Conservation (phyloP, 2,888 invertebrate genomes). For the Apodemia hepburni region DNA sequence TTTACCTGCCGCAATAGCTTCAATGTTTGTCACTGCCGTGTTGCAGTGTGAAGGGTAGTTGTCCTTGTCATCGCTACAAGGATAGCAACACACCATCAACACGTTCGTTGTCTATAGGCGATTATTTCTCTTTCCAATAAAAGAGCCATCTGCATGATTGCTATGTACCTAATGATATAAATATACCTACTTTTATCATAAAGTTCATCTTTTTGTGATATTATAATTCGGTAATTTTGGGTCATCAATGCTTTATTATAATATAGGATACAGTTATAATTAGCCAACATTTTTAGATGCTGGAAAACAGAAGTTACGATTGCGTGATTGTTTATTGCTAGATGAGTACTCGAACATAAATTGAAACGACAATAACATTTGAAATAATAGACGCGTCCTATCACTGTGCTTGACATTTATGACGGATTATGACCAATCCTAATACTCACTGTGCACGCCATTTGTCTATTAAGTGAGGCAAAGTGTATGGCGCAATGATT, state of each 20-base stretch:
- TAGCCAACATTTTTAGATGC: conserved; percentile 24
- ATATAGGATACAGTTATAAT: conserved; percentile 9
- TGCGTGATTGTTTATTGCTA: conserved; percentile 60
- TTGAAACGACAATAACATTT: conserved; percentile 61
- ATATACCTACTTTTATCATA: too few relatives aligned
- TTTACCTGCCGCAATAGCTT: too few relatives aligned
- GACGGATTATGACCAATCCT: conserved; percentile 70
- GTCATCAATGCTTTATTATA: neutral
- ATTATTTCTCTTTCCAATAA: too few relatives aligned
- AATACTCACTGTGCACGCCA: conserved; percentile 68
- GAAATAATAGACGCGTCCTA: conserved; percentile 58
- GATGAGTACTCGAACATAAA: conserved; percentile 56
- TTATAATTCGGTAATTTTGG: neutral
- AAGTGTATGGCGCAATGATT: conserved; percentile 56
- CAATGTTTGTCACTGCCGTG: too few relatives aligned
- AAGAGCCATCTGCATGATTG: too few relatives aligned
- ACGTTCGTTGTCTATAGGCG: too few relatives aligned
- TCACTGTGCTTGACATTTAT: conserved; percentile 69
- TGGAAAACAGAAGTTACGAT: conserved; percentile 46
- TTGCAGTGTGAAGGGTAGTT: too few relatives aligned
- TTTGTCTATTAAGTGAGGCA: conserved; percentile 69
- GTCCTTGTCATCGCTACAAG: too few relatives aligned
- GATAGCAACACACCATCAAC: too few relatives aligned
- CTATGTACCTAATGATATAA: too few relatives aligned
- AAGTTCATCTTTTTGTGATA: too few relatives aligned